Evolutionary conservation across 2,113 vertebrate species (phyloP), one percentile per base, ranked within the genome.

Genomic region (Hemichromis elongatus): DNA sequence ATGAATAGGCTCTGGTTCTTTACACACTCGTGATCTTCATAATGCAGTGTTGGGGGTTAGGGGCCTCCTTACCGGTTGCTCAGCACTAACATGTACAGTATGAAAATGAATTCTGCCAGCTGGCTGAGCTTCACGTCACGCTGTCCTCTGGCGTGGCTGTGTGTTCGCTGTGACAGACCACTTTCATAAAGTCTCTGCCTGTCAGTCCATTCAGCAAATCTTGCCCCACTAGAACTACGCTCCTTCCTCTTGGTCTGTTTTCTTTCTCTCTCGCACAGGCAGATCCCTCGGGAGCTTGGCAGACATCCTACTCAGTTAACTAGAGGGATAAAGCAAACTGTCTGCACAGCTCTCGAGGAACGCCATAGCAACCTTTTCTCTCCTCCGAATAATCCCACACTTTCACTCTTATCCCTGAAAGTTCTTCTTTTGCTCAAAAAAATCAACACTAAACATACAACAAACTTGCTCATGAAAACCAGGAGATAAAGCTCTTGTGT

Each of bases 201-300:
- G 81, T 88, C 80, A 89, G 61, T 86, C 91, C 87, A 90, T 89
- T 92, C 87, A 86, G 82, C 87, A 80, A 85, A 56, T 85, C 54
- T 56, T 79, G 77, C 42, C 88, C 33, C 18, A 61, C 18, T 75
- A 18, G 26, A 75, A n/a, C 24, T 70, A 73, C 56, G 26, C 26
- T 53, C 68, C 68, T 73, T 73, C 24, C 11, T 82, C 81, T 79
- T 21, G 7, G 18, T 45, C 19, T 77, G 68, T 28, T 47, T 73
- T 73, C 66, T 47, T 47, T 47, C 73, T n/a, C 35, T 59, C 45
- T 21, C 47, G 55, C 79, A 85, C 53, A 66, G 16, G n/a, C 12
- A 61, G 66, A n/a, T 80, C 81, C 52, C 35, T 28, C 2, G 5
- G 33, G 86, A 84, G 47, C 54, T 81, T 86, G 81, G 88, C 81